These are phyloP conservation scores for Colletes gigas DNA, from an alignment of 1,140 invertebrate species.

Conservation along the genomic window DNA sequence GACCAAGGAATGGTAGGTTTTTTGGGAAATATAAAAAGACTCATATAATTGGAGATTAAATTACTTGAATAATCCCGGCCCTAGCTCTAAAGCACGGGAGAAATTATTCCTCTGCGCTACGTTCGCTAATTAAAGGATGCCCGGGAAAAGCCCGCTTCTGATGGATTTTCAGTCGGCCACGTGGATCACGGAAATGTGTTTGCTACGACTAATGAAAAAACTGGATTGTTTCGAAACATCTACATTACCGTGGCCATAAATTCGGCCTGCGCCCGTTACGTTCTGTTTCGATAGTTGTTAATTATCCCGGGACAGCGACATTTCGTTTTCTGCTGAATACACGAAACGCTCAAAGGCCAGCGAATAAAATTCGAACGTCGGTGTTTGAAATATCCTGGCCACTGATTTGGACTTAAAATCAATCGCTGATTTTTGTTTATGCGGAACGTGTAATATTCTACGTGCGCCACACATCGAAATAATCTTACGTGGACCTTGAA, in stretches of 20 bases:
- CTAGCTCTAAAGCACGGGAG: neutral
- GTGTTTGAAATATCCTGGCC: neutral
- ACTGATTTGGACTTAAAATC: no score
- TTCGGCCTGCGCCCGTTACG: neutral
- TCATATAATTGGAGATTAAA: no score
- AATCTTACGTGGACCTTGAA: no score
- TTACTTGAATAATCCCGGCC: no score
- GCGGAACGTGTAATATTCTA: no score
- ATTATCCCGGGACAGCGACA: neutral
- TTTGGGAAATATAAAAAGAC: no score
- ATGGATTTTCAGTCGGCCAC: neutral
- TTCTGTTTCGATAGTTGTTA: neutral
- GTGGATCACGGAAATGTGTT: conserved; percentile 1
- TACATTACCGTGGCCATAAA: conserved; percentile 8
- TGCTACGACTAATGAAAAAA: conserved; percentile 9
- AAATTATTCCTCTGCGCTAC: neutral
- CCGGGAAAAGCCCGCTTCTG: neutral
- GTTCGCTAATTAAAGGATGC: conserved; percentile 1
- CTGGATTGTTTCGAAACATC: conserved; percentile 11
- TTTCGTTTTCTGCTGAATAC: neutral
- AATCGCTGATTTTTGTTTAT: no score
- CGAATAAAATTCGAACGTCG: neutral
- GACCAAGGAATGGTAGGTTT: no score
- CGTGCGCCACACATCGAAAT: no score
- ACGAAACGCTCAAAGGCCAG: no score